Percentiles rank a stretch among this genome's conserved stretches.
Evolutionary conservation across 2,113 vertebrate species (phyloP).

Genomic region (Notiomystis cincta): DNA sequence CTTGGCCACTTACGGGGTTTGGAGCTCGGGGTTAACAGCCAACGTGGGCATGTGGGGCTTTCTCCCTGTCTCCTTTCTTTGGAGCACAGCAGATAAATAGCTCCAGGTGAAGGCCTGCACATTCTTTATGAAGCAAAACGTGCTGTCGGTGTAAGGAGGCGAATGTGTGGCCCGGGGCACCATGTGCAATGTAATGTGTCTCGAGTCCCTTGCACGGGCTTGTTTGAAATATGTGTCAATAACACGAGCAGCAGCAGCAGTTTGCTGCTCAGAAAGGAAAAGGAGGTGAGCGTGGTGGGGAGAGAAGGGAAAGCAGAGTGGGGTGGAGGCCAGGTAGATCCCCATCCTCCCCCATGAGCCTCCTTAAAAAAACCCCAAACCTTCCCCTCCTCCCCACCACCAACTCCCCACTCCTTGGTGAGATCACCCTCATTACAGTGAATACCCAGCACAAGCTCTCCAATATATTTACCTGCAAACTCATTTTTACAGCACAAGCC

Average conservation of each 20-base stretch:
- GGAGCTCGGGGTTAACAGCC: constrained; percentile 16
- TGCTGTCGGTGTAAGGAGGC: constrained; percentile 89
- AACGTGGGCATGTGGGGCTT: constrained; percentile 6
- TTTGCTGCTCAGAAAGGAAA: constrained; percentile 53
- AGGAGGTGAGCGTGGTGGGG: constrained; percentile 43
- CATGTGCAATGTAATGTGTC: constrained; percentile 86
- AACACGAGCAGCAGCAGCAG: constrained; percentile 61
- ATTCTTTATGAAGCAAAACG: constrained; percentile 91
- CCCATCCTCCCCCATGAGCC: neutral
- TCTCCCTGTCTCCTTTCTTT: constrained; percentile 12
- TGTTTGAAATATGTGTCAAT: constrained; percentile 97
- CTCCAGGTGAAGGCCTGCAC: constrained; percentile 90
- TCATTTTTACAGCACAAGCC: neutral
- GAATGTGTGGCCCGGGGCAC: constrained; percentile 88
- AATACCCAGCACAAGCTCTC: neutral
- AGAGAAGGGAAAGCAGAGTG: neutral
- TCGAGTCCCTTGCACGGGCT: constrained; percentile 89
- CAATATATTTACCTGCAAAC: neutral
- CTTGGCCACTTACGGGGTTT: neutral
- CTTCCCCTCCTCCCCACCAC: neutral
- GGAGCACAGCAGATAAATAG: constrained; percentile 81
- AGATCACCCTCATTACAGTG: neutral
- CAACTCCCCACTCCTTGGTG: neutral
- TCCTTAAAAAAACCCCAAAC: neutral
- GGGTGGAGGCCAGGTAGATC: neutral